Evolutionary conservation across 2,113 vertebrate genomes (phyloP).

Genomic region (zebrafish (Danio rerio)): GRCz12tu NC_133180.1:40147501-40148000

Average conservation of each 20-base stretch:
- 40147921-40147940: not conserved
- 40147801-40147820: not conserved
- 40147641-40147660: not conserved
- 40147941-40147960: not conserved
- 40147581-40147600: slow-evolving; percentile 65
- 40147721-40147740: too few species aligned
- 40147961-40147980: not conserved
- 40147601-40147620: slow-evolving; percentile 56
- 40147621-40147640: not conserved
- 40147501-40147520: slow-evolving; percentile 66
- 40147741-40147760: too few species aligned
- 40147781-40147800: not conserved
- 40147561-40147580: slow-evolving; percentile 55
- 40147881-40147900: not conserved
- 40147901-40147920: not conserved
- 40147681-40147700: not conserved
- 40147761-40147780: too few species aligned
- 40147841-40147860: not conserved
- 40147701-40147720: not conserved
- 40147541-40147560: slow-evolving; percentile 68
- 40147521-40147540: slow-evolving; percentile 58
- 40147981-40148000: not conserved
- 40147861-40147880: not conserved
- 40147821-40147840: not conserved
- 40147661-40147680: not conserved